These are phyloP conservation scores for Mycalesis mineus DNA, from an alignment of 2,888 invertebrate species.

Conservation along the genomic window DNA sequence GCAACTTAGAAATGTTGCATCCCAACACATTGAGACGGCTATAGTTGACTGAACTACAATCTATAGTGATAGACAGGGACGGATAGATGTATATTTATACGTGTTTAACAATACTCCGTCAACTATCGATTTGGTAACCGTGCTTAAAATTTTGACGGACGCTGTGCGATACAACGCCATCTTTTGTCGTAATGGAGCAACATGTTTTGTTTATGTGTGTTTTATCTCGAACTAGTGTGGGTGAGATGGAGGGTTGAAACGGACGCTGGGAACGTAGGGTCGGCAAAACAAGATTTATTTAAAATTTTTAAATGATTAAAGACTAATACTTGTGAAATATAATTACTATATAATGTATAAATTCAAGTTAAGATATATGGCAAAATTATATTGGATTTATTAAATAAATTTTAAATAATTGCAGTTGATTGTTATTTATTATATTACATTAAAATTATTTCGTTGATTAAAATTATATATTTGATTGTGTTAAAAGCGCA, in stretches of 20 bases:
- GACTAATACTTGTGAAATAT: no score
- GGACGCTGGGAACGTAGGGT: conserved; percentile 53
- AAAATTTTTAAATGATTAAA: neutral
- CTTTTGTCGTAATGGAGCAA: conserved; percentile 42
- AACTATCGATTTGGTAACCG: conserved; percentile 31
- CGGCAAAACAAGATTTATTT: conserved; percentile 37
- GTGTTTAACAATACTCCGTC: conserved; percentile 17
- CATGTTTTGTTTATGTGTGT: conserved; percentile 16
- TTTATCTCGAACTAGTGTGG: conserved; percentile 17
- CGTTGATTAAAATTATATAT: no score
- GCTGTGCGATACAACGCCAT: conserved; percentile 34
- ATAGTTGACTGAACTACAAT: conserved; percentile 12
- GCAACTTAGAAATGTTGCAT: conserved; percentile 8
- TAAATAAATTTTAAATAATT: no score
- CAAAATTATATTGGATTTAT: no score
- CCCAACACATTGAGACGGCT: conserved; percentile 21
- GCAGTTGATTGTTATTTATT: no score
- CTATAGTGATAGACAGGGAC: conserved; percentile 11
- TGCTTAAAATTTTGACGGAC: conserved; percentile 31
- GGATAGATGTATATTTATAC: conserved; percentile 7
- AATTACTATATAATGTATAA: no score
- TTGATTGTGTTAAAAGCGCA: no score
- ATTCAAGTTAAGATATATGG: no score
- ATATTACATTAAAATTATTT: no score
- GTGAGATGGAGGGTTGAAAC: conserved; percentile 59